These are phyloP conservation scores for Chironomus tepperi DNA, from an alignment of 1,140 invertebrate species.

Conservation along the genomic window DNA sequence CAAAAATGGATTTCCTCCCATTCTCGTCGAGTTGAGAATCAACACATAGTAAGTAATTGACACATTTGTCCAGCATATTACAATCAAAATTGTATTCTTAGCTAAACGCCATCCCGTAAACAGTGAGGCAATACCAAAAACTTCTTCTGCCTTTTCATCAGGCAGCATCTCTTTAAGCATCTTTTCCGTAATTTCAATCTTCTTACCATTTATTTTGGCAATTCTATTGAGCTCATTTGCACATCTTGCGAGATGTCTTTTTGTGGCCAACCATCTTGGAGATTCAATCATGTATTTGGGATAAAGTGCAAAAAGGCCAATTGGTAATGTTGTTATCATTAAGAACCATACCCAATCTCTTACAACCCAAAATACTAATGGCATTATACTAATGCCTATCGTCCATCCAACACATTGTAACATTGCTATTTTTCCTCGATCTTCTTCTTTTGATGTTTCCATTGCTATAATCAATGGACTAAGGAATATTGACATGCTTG, in stretches of 20 bases:
- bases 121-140: conserved; percentile 45
- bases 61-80: conserved; percentile 44
- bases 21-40: conserved; percentile 50
- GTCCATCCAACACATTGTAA: conserved; percentile 44
- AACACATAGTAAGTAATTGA: conserved; percentile 51
- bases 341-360: conserved; percentile 43
- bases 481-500: conserved; percentile 43
- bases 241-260: conserved; percentile 47
- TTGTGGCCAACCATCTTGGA: conserved; percentile 55
- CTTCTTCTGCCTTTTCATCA: conserved; percentile 33
- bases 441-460: conserved; percentile 37
- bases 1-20: conserved; percentile 57
- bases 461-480: conserved; percentile 44
- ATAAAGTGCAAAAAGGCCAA: conserved; percentile 24
- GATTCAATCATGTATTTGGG: conserved; percentile 50
- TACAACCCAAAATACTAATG: conserved; percentile 48
- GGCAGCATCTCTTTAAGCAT: conserved; percentile 33
- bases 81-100: conserved; percentile 47
- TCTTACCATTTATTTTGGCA: conserved; percentile 52
- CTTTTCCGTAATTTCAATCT: conserved; percentile 41
- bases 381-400: conserved; percentile 45
- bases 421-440: conserved; percentile 41
- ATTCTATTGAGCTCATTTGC: conserved; percentile 49
- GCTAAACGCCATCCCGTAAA: conserved; percentile 48
- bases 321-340: background rate